Evolutionary conservation across 1,140 invertebrate species (phyloP), one percentile per base, ranked within the genome.

Genomic region (Reticulitermes speratus): DNA sequence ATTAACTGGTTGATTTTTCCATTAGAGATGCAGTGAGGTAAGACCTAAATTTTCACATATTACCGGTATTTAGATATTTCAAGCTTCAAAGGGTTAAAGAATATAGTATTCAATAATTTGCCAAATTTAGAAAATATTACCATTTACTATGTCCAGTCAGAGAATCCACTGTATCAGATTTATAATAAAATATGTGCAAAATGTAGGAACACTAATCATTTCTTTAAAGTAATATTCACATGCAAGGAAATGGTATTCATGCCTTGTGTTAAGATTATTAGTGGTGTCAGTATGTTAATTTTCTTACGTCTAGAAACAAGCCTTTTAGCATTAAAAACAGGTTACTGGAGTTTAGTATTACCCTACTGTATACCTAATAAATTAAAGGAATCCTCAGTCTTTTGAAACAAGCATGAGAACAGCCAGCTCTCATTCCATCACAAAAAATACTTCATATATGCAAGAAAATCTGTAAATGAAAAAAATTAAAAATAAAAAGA

Each of bases 341-440:
- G 19, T 75, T 75, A 75, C 14, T 16, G n/a, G n/a, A 30, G n/a
- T 75, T 30, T 75, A 75, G 25, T 75, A 30, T n/a, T 25, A 75
- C 3, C n/a, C 65, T 75, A 30, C n/a, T 75, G n/a, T 75, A 30
- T 75, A 75, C 9, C 7, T 75, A 30, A 75, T 75, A 75, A 75
- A 75, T 75, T 75, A 75, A 75, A n/a, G 7, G 2, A 30, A 75
- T 75, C 14, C n/a, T 75, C 65, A 75, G 65, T 75, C 65, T 75
- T 75, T 75, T 75, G 65, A 75, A 75, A 75, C n/a, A 75, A 75
- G 25, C 16, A 30, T 75, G 65, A 75, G 65, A 75, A 75, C 65
- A 75, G 8, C 7, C 7, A n/a, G 65, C n/a, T 75, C 65, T 75
- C 65, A 75, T 30, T 75, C 65, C 65, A 75, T 75, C 65, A 75